Base-by-base conservation (phyloP, 2,113 vertebrate species). In the Herpetotheres cachinnans region DNA sequence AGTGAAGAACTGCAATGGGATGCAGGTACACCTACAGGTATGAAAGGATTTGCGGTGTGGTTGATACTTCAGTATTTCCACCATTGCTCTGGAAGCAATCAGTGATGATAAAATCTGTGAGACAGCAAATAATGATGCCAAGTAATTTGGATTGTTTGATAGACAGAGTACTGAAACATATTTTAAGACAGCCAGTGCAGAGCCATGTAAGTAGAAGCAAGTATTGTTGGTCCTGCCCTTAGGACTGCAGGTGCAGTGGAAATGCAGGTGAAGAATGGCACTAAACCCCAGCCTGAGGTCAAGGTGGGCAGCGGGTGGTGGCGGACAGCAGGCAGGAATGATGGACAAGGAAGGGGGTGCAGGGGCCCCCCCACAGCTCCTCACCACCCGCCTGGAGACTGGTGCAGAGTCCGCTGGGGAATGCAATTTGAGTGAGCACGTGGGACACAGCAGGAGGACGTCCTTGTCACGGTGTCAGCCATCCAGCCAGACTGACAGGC, bases 261-360 rank as follows among this genome's bases (percentile, higher is more conserved):
- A 80, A 24, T 27, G 42, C 42, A 42, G 42, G 14, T 42, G 42
- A 42, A 52, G 40, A 82, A 13, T 1, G 7, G 66, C 90, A 46
- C 10, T 29, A 55, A 63, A 46, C 8, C 15, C 21, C 55, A 54
- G n/a, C 2, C 17, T 13, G 56, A 36, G 54, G 21, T 3, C 0
- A 1, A 19, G 59, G 56, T 0, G 1, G 40, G 80, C 59, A 63
- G 38, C 0, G 0, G n/a, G 21, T 16, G 38, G 34, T 65, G 49
- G 49, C 3, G 2, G 56, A 17, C 29, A 36, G 22, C 26, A 3
- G 26, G n/a, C n/a, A 49, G 34, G 83, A 54, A n/a, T 0, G 6
- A 46, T 4, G 36, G 44, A 36, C 6, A 16, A 20, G 25, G 52
- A 36, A 80, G 16, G 63, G 49, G 6, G 12, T 59, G 38, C 58